Conservation (phyloP, 2,888 invertebrate genomes). For the Bursaphelenchus okinawaensis region DNA sequence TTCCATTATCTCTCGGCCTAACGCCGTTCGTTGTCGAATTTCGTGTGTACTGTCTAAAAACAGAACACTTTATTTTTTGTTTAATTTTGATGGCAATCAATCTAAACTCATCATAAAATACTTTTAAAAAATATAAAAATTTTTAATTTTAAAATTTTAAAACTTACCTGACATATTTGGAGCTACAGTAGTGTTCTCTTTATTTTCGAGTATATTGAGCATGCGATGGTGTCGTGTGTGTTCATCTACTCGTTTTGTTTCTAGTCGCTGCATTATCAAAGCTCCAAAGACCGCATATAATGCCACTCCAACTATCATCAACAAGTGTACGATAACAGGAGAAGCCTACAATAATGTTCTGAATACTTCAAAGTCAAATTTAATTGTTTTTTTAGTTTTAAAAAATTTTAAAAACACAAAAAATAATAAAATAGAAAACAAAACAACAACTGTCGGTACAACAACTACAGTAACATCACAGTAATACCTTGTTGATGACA, state of each 20-base stretch:
- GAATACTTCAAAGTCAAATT: background rate
- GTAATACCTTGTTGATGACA: background rate
- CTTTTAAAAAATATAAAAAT: too few species aligned
- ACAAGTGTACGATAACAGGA: constrained; percentile 43
- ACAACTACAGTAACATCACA: background rate
- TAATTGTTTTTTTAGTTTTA: background rate
- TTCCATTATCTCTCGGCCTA: background rate
- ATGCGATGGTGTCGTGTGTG: too few species aligned
- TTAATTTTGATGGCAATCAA: background rate
- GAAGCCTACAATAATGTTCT: constrained; percentile 33
- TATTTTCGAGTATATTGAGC: too few species aligned
- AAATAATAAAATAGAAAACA: too few species aligned
- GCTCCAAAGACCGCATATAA: constrained; percentile 48
- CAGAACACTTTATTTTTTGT: too few species aligned
- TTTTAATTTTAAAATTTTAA: too few species aligned
- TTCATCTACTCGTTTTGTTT: constrained; percentile 22
- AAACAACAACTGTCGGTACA: background rate
- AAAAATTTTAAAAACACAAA: too few species aligned
- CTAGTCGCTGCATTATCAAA: constrained; percentile 43
- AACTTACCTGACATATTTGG: too few species aligned
- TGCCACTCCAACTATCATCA: constrained; percentile 41
- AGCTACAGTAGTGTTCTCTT: too few species aligned
- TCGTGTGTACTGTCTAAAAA: background rate
- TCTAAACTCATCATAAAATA: background rate
- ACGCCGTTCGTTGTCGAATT: background rate